A percentile compares a stretch with the other conserved stretches of the same genome.
phyloP scores from a whole-genome alignment of 2,797 vertebrate genomes.

The Hybognathus amarus region DNA sequence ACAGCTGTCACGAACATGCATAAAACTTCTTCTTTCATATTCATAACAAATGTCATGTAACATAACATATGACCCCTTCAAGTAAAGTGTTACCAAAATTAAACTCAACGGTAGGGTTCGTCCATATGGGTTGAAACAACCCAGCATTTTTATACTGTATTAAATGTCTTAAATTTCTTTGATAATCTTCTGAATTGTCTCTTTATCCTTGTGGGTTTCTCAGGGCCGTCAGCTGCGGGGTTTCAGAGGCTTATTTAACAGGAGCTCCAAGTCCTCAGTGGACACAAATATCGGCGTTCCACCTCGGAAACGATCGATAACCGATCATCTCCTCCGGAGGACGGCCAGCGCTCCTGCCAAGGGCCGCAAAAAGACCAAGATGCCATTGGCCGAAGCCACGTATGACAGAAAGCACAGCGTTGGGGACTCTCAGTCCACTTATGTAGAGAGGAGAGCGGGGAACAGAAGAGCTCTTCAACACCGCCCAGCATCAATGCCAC shows the following conservation, averaged over 20 bases:
- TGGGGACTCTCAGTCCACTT: constrained; percentile 58
- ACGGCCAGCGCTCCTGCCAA: constrained; percentile 96
- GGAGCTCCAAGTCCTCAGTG: constrained; percentile 82
- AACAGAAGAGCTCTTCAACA: constrained; percentile 76
- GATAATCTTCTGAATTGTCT: neutral
- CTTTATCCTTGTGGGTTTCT: neutral
- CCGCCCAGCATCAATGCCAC: constrained; percentile 91
- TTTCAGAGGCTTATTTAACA: constrained; percentile 91
- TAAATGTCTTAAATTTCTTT: neutral
- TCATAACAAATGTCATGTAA: too few relatives aligned
- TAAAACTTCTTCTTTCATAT: too few relatives aligned
- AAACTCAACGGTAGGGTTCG: too few relatives aligned
- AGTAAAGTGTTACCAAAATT: too few relatives aligned
- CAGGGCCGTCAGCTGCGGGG: constrained; percentile 92
- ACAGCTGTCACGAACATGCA: too few relatives aligned
- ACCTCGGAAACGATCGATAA: constrained; percentile 87
- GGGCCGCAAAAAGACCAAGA: constrained; percentile 94
- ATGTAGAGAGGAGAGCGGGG: constrained; percentile 72
- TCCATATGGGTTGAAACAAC: too few relatives aligned
- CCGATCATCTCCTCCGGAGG: constrained; percentile 90
- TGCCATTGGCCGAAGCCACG: constrained; percentile 82
- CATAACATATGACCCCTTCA: too few relatives aligned
- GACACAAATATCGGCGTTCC: constrained; percentile 77
- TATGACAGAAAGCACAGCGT: constrained; percentile 60
- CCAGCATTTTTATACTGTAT: neutral